phyloP scores from a whole-genome alignment of 92 coral and sea anemone species.

The Galaxea fascicularis region DNA sequence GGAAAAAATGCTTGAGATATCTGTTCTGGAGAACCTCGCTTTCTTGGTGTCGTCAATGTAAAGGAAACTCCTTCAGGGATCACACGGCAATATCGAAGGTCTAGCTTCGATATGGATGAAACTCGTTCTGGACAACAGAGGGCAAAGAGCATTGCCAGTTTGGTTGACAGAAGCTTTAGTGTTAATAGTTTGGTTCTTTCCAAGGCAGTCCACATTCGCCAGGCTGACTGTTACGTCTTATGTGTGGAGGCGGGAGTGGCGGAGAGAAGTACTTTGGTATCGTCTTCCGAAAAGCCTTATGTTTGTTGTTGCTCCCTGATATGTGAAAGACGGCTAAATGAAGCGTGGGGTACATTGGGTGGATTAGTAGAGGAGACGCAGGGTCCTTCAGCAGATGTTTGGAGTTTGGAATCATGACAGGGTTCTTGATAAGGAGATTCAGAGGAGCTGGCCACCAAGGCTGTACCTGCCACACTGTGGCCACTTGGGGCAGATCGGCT shows the following conservation, averaged over 20 bases:
- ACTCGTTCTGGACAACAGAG: conserved; percentile 51
- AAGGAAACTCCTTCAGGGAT: conserved; percentile 60
- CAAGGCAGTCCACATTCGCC: conserved; percentile 39
- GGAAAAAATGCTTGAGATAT: conserved; percentile 32
- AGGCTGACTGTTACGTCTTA: conserved; percentile 62
- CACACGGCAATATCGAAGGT: conserved; percentile 36
- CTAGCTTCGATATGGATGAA: conserved; percentile 52
- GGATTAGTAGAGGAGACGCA: conserved; percentile 24
- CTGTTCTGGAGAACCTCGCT: conserved; percentile 43
- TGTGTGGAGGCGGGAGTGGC: conserved; percentile 69
- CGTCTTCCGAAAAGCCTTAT: conserved; percentile 54
- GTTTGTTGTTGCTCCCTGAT: conserved; percentile 56
- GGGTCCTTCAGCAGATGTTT: conserved; percentile 47
- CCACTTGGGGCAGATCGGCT: conserved; percentile 45
- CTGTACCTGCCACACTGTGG: too few relatives aligned
- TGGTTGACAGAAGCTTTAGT: conserved; percentile 20
- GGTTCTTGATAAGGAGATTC: too few relatives aligned
- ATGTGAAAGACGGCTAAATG: conserved; percentile 48
- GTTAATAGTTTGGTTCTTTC: conserved; percentile 4
- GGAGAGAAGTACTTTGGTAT: conserved; percentile 49
- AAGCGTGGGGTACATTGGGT: conserved; percentile 52
- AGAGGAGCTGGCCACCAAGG: too few relatives aligned
- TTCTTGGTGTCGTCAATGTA: conserved; percentile 47
- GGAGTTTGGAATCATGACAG: too few relatives aligned
- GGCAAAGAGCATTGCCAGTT: conserved; percentile 52